Base-by-base conservation (phyloP, 2,797 vertebrate species). In the Sylvia borin region DNA sequence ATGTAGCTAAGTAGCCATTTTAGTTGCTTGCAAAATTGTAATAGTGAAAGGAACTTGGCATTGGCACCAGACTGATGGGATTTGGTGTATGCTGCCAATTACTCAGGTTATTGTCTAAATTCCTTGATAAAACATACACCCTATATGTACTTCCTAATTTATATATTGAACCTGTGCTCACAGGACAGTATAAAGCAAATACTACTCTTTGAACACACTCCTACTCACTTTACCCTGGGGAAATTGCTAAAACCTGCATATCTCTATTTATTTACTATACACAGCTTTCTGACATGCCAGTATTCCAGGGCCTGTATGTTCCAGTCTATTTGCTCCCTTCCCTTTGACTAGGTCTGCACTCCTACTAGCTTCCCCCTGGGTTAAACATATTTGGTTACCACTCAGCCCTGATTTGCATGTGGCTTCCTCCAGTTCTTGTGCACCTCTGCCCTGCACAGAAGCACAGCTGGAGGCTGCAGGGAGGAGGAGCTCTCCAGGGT, bases 401-500 rank as follows among this genome's bases (percentile, higher is more conserved):
- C n/a, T 85, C 51, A 62, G 29, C 54, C n/a, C 60, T 62, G 76
- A 88, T 85, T 58, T 92, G 82, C 88, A 76, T 47, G 74, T 78
- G 92, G 88, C 62, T 90, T 80, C 29, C 77, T 93, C 51, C 67
- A 66, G 51, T 43, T 79, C 45, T 62, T 45, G 26, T 10, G 60
- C 40, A 43, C 57, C 72, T 53, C 55, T 55, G 92, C 50, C 67
- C 74, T 32, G 18, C 0, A 0, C 11, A 40, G 55, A 50, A 57
- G 19, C 0, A 0, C 47, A 86, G 78, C 78, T 91, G 89, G 75
- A 93, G 62, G 62, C 80, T 1, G 0, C 7, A 13, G 70, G 76
- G 60, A 84, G 81, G 62, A 78, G 80, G 83, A 97, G 94, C 94
- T 96, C 96, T 97, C 96, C 95, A 96, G 94, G 95, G 93, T 97